Evolutionary conservation across 2,888 invertebrate species (phyloP).

Genomic region (Leuctra nigra): DNA sequence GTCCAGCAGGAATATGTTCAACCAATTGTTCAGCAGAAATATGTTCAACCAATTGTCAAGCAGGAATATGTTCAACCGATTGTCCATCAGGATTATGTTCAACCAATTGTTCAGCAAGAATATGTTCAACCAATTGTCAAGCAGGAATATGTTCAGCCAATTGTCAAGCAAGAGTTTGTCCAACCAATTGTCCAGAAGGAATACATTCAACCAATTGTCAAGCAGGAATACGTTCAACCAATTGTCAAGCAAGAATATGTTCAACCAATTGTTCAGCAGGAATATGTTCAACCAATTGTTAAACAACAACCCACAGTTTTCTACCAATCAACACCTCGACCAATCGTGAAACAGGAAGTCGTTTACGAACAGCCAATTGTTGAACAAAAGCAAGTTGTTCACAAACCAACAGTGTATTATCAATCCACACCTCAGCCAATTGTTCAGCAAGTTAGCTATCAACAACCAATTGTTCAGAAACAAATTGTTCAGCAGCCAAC

Average conservation of each 20-base stretch:
- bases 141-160: slow-evolving; percentile 1
- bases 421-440: slow-evolving; percentile 3
- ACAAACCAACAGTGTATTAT: background rate
- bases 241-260: background rate
- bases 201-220: slow-evolving; percentile 4
- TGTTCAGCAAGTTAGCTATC: slow-evolving; percentile 8
- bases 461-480: slow-evolving; percentile 4
- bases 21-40: background rate
- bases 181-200: slow-evolving; percentile 1
- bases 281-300: background rate
- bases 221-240: background rate
- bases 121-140: background rate
- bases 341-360: slow-evolving; percentile 6
- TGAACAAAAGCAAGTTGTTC: background rate
- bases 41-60: background rate
- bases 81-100: slow-evolving; percentile 1
- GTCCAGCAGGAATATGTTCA: background rate
- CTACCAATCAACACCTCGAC: slow-evolving; percentile 9
- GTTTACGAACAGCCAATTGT: background rate
- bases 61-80: background rate
- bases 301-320: slow-evolving; percentile 16
- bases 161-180: background rate
- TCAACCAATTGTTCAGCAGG: slow-evolving; percentile 4
- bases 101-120: background rate
- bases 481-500: background rate